Conservation (phyloP, 2,888 invertebrate species). For the Apoderus coryli region DNA sequence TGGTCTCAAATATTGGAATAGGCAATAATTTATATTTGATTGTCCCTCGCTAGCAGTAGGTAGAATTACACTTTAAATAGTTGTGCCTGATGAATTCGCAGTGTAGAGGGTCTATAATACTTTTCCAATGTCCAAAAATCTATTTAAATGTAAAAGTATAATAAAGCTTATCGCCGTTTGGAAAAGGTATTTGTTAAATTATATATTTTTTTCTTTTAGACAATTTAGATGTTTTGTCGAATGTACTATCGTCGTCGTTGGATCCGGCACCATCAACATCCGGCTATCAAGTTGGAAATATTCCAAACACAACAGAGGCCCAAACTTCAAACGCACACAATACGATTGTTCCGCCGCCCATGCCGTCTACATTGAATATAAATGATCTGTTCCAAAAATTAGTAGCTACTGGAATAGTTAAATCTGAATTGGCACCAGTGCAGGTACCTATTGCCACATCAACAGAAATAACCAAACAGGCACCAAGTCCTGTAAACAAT, state of each 20-base stretch:
- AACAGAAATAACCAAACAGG: slow-evolving; percentile 5
- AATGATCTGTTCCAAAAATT: slow-evolving; percentile 74
- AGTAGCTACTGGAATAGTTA: slow-evolving; percentile 71
- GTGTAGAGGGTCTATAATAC: too few species aligned
- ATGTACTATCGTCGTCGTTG: slow-evolving; percentile 33
- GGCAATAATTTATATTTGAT: too few species aligned
- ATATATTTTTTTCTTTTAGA: slow-evolving; percentile 31
- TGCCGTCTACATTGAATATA: slow-evolving; percentile 41
- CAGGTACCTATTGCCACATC: neutral
- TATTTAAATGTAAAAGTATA: too few species aligned
- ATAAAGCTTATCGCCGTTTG: too few species aligned
- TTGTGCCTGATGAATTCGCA: too few species aligned
- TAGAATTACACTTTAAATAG: too few species aligned
- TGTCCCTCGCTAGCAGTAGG: too few species aligned
- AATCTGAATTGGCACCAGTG: slow-evolving; percentile 20
- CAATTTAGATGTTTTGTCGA: slow-evolving; percentile 49
- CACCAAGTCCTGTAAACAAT: slow-evolving; percentile 1
- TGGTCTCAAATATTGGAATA: too few species aligned
- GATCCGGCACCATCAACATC: slow-evolving; percentile 36
- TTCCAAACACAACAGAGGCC: slow-evolving; percentile 8
- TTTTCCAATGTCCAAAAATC: too few species aligned
- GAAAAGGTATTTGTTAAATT: too few species aligned
- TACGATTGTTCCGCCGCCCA: slow-evolving; percentile 19
- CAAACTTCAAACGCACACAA: slow-evolving; percentile 8
- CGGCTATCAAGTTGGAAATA: slow-evolving; percentile 39